phyloP scores from a whole-genome alignment of 2,113 vertebrate genomes.

The Marcusenius ussheri region DNA sequence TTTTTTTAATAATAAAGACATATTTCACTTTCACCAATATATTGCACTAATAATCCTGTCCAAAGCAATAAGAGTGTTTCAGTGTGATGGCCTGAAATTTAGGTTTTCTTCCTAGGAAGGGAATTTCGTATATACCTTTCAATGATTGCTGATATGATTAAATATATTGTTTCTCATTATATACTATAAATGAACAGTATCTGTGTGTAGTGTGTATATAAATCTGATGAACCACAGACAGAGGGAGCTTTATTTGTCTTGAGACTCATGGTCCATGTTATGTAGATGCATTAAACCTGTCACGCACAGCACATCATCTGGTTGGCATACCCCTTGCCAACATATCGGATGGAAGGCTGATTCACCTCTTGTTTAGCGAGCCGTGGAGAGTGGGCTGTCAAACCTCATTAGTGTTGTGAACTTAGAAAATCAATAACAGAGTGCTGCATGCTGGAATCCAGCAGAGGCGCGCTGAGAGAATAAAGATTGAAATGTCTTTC shows the following conservation, averaged over 20 bases:
- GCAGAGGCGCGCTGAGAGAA: neutral
- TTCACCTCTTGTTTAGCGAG: slow-evolving; percentile 7
- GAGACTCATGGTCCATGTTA: neutral
- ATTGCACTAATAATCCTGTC: neutral
- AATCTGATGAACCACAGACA: neutral
- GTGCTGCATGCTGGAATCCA: neutral
- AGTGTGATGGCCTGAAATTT: neutral
- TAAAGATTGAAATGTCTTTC: slow-evolving; percentile 4
- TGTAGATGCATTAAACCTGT: neutral
- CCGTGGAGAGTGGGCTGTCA: slow-evolving; percentile 16
- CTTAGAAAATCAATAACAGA: slow-evolving; percentile 14
- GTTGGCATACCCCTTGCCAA: neutral
- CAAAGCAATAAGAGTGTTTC: neutral
- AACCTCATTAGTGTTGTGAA: slow-evolving; percentile 1
- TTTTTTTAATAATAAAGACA: neutral
- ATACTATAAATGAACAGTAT: neutral
- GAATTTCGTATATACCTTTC: neutral
- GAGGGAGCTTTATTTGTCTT: neutral
- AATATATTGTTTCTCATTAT: neutral
- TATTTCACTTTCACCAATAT: neutral
- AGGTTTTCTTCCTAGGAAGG: neutral
- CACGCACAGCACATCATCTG: neutral
- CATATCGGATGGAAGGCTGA: neutral
- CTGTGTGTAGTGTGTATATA: neutral
- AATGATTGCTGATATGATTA: neutral